A percentile compares a stretch with the other conserved stretches of the same genome.
Conservation (phyloP, 2,797 vertebrate genomes). For the Dromococcyx pavoninus region DNA sequence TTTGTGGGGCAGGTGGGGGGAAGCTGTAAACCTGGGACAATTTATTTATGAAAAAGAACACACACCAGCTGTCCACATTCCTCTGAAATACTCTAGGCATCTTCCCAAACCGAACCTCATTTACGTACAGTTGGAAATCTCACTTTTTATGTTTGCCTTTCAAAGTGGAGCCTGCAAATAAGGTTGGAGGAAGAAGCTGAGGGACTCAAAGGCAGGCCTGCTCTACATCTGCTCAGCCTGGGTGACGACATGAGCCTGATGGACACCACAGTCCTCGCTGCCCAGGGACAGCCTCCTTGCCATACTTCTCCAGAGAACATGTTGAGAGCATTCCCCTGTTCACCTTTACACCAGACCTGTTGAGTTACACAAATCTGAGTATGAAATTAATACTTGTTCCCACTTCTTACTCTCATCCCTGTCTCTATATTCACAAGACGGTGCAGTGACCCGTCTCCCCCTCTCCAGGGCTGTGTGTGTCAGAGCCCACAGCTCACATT, state of each 20-base stretch:
- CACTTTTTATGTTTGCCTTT: background rate
- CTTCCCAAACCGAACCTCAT: background rate
- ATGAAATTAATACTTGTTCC: background rate
- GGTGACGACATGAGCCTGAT: accelerated
- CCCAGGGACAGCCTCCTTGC: accelerated
- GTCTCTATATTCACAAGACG: accelerated
- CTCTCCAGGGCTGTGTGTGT: accelerated
- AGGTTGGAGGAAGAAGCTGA: too few species aligned
- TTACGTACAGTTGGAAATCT: background rate
- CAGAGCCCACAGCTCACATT: accelerated
- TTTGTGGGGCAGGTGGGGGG: accelerated
- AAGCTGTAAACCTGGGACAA: background rate
- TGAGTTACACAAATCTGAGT: too few species aligned
- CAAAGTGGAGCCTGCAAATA: background rate
- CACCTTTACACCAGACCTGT: background rate
- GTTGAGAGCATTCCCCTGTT: background rate
- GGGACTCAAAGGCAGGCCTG: background rate
- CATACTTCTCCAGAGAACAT: accelerated
- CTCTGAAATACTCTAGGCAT: background rate
- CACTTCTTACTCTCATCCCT: background rate
- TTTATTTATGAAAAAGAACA: background rate
- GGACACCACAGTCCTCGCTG: accelerated
- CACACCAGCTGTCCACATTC: background rate
- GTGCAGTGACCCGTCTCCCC: accelerated
- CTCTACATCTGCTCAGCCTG: background rate